Evolutionary conservation across 1,140 invertebrate genomes (phyloP).

Genomic region (Drosophila simulans): DNA sequence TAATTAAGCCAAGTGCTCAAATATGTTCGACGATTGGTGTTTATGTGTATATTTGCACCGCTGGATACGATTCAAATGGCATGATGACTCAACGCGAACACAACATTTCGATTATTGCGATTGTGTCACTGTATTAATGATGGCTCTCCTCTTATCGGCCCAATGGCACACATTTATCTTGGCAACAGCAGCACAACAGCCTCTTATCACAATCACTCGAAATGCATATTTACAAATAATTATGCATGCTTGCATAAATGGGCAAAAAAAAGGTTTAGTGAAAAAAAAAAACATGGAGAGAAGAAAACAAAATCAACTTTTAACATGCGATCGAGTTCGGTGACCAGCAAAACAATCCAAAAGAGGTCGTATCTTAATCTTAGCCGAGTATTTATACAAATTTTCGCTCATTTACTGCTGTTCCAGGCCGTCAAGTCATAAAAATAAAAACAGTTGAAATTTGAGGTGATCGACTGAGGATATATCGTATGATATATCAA

Average conservation of each 20-base stretch:
- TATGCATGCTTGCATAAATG: constrained; percentile 77
- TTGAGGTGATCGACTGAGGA: constrained; percentile 3
- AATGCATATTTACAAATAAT: constrained; percentile 77
- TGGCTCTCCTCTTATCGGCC: constrained; percentile 54
- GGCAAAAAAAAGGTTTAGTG: constrained; percentile 37
- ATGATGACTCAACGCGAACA: constrained; percentile 48
- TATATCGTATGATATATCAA: constrained; percentile 3
- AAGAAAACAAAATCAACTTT: constrained; percentile 56
- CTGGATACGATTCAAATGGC: constrained; percentile 14
- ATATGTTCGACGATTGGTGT: constrained; percentile 27
- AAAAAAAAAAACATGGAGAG: constrained; percentile 15
- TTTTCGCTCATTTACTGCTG: constrained; percentile 33
- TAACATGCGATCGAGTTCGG: constrained; percentile 63
- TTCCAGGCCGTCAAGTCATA: constrained; percentile 19
- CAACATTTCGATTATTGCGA: constrained; percentile 43
- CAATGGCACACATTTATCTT: constrained; percentile 69
- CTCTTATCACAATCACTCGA: constrained; percentile 65
- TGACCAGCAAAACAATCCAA: constrained; percentile 57
- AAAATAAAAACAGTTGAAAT: constrained; percentile 12
- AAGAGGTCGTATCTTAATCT: constrained; percentile 61
- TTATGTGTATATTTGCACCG: constrained; percentile 1
- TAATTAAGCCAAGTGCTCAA: constrained; percentile 58
- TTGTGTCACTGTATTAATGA: constrained; percentile 76
- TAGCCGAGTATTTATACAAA: constrained; percentile 41
- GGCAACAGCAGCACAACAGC: constrained; percentile 36